Evolutionary conservation across 2,888 invertebrate species (phyloP).

Genomic region (Scrobipalpa costella): DNA sequence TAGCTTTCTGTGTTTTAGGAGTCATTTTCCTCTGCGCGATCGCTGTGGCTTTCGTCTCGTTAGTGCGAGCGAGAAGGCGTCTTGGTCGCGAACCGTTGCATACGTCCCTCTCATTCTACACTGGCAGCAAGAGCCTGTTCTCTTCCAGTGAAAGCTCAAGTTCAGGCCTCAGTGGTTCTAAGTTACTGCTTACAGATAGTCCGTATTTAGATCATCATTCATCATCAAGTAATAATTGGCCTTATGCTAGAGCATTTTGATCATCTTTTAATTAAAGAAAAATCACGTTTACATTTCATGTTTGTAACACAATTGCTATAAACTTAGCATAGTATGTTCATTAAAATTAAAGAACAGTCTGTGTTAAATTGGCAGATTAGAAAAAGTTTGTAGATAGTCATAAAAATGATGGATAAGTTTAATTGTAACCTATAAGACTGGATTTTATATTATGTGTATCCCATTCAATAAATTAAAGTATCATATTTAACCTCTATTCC

Average conservation of each 20-base stretch:
- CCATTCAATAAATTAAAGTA: no score
- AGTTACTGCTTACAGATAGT: conserved; percentile 82
- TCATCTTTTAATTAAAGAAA: conserved; percentile 17
- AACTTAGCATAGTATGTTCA: no score
- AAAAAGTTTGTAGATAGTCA: neutral
- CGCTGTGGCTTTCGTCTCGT: conserved; percentile 84
- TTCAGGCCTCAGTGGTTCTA: conserved; percentile 82
- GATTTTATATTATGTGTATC: neutral
- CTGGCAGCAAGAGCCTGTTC: conserved; percentile 82
- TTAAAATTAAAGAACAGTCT: neutral
- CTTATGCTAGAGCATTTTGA: conserved; percentile 69
- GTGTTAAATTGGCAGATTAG: conserved; percentile 1
- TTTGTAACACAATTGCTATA: no score
- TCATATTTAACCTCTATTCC: no score
- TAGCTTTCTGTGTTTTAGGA: conserved; percentile 87
- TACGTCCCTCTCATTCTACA: conserved; percentile 81
- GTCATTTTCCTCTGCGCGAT: conserved; percentile 87
- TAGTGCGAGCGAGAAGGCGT: conserved; percentile 82
- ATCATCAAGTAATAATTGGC: conserved; percentile 78
- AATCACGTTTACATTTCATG: neutral
- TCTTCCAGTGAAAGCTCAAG: conserved; percentile 82
- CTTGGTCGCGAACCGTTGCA: conserved; percentile 72
- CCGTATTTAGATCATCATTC: conserved; percentile 82
- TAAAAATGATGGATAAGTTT: neutral
- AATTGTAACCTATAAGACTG: neutral